Evolutionary conservation across 2,797 vertebrate species (phyloP), one percentile per base, ranked within the genome.

Genomic region (Scleropages formosus): DNA sequence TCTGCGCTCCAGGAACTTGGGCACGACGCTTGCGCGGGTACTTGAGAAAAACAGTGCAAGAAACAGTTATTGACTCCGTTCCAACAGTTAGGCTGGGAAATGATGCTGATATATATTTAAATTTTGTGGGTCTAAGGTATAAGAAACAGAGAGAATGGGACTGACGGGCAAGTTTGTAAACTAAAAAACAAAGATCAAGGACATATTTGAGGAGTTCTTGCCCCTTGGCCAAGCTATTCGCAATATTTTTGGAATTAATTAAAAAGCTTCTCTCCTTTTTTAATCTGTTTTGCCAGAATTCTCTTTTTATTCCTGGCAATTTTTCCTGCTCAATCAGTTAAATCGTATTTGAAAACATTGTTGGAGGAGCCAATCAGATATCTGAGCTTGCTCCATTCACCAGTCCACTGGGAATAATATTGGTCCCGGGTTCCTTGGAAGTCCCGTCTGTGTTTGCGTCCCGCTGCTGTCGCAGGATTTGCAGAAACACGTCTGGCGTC

Each of bases 151-250:
- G 53, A 22, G 26, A 75, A 47, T 0, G 56, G 56, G 88, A 81
- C 85, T 85, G 85, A 85, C 86, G 81, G 84, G 82, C 85, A 84
- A 80, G 78, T 89, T 89, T 79, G 39, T 87, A 85, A 81, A 86
- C 85, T 87, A 82, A 80, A 86, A 86, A 81, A 79, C 74, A 78
- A 82, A 84, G 84, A 87, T 91, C 86, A 89, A 88, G 90, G 81
- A 80, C 82, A 80, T 8, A 31, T 44, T 66, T 61, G 9, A 20
- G 24, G 16, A 46, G 53, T 9, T 59, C 49, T 31, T 69, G 87
- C 84, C 86, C 85, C 78, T 84, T 84, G 86, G 85, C 84, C 81
- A 79, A 83, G 53, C 56, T 27, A 22, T 47, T 44, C 47, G 84
- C 78, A 62, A 78, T 85, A 87, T 88, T 87, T 86, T 88, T 88